These are phyloP conservation scores for Clarias batrachus DNA, from an alignment of 2,113 vertebrate genomes.

Conservation along the genomic window DNA sequence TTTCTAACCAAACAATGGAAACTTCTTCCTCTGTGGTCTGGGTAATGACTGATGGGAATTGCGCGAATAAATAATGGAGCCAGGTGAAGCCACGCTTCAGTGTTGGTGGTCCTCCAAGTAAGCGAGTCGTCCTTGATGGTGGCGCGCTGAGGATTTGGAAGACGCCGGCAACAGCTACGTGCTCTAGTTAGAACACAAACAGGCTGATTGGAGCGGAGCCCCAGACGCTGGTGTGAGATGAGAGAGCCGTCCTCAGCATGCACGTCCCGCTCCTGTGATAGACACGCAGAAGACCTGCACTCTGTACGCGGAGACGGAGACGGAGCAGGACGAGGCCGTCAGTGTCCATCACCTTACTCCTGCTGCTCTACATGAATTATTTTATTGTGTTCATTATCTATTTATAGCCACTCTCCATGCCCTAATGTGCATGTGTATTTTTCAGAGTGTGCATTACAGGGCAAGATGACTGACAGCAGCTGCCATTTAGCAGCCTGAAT, in stretches of 20 bases:
- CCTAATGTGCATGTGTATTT: slow-evolving; percentile 12
- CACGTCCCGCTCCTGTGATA: background rate
- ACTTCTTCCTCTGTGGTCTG: slow-evolving; percentile 3
- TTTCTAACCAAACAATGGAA: slow-evolving; percentile 9
- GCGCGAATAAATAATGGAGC: background rate
- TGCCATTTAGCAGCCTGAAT: slow-evolving; percentile 27
- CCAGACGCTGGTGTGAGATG: background rate
- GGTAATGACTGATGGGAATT: background rate
- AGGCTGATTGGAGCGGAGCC: slow-evolving; percentile 10
- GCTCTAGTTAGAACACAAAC: slow-evolving; percentile 26
- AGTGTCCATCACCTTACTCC: slow-evolving; percentile 1
- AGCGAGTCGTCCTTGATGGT: background rate
- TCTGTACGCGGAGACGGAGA: background rate
- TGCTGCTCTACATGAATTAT: slow-evolving; percentile 33
- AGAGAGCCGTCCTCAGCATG: background rate
- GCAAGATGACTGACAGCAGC: slow-evolving; percentile 41
- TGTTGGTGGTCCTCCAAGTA: slow-evolving; percentile 11
- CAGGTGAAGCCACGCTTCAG: slow-evolving; percentile 12
- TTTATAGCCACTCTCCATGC: slow-evolving; percentile 29
- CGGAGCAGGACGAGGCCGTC: background rate
- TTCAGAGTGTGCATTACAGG: slow-evolving; percentile 26
- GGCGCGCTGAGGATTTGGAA: background rate
- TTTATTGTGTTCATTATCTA: slow-evolving; percentile 33
- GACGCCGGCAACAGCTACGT: slow-evolving; percentile 14
- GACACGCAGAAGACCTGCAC: background rate